These are phyloP conservation scores for Otocyon megalotis DNA, from an alignment of 2,113 vertebrate genomes.

Conservation along the genomic window DNA sequence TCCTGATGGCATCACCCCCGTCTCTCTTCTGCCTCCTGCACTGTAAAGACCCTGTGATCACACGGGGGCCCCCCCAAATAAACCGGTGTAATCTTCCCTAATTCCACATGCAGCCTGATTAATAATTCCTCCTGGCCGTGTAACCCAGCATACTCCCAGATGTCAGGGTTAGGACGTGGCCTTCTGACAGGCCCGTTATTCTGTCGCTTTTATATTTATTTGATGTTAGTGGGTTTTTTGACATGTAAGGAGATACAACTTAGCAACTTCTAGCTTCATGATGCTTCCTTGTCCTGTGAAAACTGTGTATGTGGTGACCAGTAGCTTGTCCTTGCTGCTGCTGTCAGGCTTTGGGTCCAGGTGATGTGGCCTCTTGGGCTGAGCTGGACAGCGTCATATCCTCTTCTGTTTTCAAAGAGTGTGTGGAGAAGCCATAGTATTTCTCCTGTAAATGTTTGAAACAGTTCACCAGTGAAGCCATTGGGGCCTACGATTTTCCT, in stretches of 20 bases:
- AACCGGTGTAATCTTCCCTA: not conserved
- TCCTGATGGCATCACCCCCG: not conserved
- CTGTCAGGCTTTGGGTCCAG: not conserved
- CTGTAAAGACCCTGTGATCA: not conserved
- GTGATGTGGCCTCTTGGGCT: not conserved
- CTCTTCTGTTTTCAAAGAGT: not conserved
- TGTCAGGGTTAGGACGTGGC: not conserved
- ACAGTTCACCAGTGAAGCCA: not conserved
- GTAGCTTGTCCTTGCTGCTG: not conserved
- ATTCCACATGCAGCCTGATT: not conserved
- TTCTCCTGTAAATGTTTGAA: not conserved
- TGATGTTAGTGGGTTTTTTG: not conserved
- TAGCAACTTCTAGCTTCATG: not conserved
- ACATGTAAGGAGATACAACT: no score
- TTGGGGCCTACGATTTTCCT: not conserved
- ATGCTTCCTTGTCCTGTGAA: not conserved
- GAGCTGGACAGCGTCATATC: not conserved
- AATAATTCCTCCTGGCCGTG: not conserved
- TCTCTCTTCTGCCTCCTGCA: not conserved
- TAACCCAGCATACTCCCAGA: not conserved
- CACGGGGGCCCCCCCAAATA: not conserved
- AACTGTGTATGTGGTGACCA: fast-evolving
- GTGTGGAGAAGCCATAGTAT: fast-evolving
- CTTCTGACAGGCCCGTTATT: not conserved
- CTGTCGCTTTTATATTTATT: not conserved